Base-by-base conservation (phyloP, 1,140 invertebrate species). In the Eriosoma lanigerum region DNA sequence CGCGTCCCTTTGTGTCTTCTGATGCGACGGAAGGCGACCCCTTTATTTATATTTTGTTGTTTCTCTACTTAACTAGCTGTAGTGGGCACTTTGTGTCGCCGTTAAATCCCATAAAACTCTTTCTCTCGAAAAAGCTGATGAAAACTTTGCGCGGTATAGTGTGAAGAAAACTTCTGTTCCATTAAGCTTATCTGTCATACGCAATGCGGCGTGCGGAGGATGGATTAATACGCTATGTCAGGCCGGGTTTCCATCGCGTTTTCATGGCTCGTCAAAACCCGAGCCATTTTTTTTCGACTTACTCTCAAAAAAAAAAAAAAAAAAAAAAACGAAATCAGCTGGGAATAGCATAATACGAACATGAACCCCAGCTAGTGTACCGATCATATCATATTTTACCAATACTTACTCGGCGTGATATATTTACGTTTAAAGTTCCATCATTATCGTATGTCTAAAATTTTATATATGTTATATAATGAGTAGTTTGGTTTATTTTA, bases 101-200 rank as follows among this genome's bases (percentile, higher is more conserved):
- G 56, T 78, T 78, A 78, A 78, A 78, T 48, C 75, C 75, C 56
- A 6, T 78, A 62, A 78, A 78, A 78, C 38, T 62, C 38, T 78
- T 78, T 60, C 21, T 60, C 21, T 24, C 15, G 54, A 29, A 78
- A 78, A 78, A 78, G n/a, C 56, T 19, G 54, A 21, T 24, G n/a
- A 76, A 78, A 78, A 78, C 38, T 78, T 78, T 60, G 38, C 8
- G 52, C n/a, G n/a, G n/a, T n/a, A n/a, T 5, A 32, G 21, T 21
- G 75, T 10, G 54, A 78, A 62, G 72, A 78, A 78, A 78, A 78
- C 75, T 78, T 62, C 56, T 78, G 54, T 78, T 78, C 75, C 75
- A 78, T 78, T 78, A 78, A 78, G 75, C 52, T 78, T 78, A 78
- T 60, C 75, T 29, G 75, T 48, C 75, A 19, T 29, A 19, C 38